Evolutionary conservation across 2,113 vertebrate species (phyloP).

Genomic region (Gobius niger): DNA sequence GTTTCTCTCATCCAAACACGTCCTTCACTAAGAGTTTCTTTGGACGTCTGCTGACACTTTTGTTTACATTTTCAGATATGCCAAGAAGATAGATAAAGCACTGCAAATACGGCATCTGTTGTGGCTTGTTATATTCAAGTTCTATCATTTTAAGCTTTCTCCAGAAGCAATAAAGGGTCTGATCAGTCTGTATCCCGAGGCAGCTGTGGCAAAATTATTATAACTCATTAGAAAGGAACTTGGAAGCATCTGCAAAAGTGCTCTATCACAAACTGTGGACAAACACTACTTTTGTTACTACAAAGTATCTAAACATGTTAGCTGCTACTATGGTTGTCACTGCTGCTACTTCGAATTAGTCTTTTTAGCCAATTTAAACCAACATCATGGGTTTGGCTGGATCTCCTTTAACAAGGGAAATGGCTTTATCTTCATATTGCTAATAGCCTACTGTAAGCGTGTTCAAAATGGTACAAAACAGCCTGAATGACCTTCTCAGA

Average conservation of each 20-base stretch:
- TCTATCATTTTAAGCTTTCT: too few species aligned
- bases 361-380: not conserved
- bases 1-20: conserved; percentile 33
- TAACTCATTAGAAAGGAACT: too few species aligned
- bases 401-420: not conserved
- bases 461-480: not conserved
- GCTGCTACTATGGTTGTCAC: too few species aligned
- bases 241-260: too few species aligned
- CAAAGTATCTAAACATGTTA: too few species aligned
- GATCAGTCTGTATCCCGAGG: too few species aligned
- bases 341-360: too few species aligned
- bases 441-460: not conserved
- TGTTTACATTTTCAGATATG: not conserved
- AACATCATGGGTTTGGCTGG: not conserved
- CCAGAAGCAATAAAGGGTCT: too few species aligned
- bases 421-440: not conserved
- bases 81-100: not conserved
- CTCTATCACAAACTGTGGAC: too few species aligned
- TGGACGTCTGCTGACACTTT: conserved; percentile 58
- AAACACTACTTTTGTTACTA: too few species aligned
- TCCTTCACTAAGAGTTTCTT: conserved; percentile 51
- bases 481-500: not conserved
- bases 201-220: too few species aligned
- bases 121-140: too few species aligned
- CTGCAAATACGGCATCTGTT: not conserved